These are phyloP conservation scores for Cremastobaeus sp. DNA, from an alignment of 2,888 invertebrate species.

Conservation along the genomic window DNA sequence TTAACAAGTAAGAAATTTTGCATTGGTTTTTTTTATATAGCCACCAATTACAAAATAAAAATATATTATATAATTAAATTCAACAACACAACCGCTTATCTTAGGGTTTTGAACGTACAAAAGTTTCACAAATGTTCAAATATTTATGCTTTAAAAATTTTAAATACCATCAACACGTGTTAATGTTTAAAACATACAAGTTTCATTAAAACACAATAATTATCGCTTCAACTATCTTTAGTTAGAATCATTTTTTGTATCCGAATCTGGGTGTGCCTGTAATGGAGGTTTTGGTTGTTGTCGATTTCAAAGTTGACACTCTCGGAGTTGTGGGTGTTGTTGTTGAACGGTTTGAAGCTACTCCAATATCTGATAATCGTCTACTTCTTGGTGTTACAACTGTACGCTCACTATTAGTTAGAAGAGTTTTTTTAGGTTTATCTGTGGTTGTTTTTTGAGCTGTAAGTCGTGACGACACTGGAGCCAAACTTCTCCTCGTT, in stretches of 20 bases:
- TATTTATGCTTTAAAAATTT: no score
- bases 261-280: constrained; percentile 14
- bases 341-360: not conserved
- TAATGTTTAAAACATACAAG: no score
- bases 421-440: constrained; percentile 13
- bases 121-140: no score
- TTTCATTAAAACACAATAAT: no score
- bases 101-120: no score
- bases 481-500: constrained; percentile 5
- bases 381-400: constrained; percentile 7
- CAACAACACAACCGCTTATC: no score
- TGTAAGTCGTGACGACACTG: not conserved
- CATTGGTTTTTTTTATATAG: no score
- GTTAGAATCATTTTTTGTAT: constrained; percentile 29
- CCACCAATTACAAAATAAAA: no score
- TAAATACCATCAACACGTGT: no score
- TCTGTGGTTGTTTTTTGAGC: constrained; percentile 1
- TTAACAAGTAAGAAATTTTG: no score
- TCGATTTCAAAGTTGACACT: constrained; percentile 7
- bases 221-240: no score
- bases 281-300: not conserved
- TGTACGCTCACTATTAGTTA: constrained; percentile 6
- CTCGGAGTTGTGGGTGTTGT: not conserved
- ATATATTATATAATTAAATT: no score
- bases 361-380: constrained; percentile 17